These are phyloP conservation scores for Ameiurus melas DNA, from an alignment of 2,113 vertebrate genomes.

Conservation along the genomic window DNA sequence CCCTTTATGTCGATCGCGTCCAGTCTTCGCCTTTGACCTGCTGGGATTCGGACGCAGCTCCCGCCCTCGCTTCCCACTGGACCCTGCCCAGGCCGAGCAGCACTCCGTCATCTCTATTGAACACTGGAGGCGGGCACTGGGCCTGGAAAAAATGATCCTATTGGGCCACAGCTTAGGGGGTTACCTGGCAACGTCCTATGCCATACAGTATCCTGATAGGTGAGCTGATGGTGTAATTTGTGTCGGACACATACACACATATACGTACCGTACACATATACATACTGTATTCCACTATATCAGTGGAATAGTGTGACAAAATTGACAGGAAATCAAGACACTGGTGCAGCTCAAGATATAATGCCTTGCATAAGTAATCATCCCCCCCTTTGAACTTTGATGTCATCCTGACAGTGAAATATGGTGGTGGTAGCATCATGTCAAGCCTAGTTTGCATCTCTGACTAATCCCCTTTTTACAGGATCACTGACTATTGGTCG, in stretches of 20 bases:
- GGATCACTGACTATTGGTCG: no score
- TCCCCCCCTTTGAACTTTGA: neutral
- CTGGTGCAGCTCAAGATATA: neutral
- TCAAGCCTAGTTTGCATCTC: neutral
- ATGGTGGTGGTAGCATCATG: neutral
- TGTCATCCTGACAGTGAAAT: neutral
- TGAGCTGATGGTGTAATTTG: conserved; percentile 52
- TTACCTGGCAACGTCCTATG: conserved; percentile 80
- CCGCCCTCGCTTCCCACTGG: conserved; percentile 76
- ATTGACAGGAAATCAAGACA: neutral
- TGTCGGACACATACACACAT: neutral
- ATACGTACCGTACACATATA: neutral
- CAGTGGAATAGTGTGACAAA: neutral
- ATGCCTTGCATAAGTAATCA: neutral
- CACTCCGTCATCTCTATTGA: conserved; percentile 83
- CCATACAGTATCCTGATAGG: conserved; percentile 83
- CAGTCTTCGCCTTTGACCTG: conserved; percentile 81
- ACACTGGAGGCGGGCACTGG: conserved; percentile 78
- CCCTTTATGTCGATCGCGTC: conserved; percentile 71
- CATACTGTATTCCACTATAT: neutral
- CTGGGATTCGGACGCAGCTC: conserved; percentile 88
- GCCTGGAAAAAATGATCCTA: conserved; percentile 80
- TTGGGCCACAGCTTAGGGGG: conserved; percentile 82
- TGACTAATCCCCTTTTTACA: neutral
- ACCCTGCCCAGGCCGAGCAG: conserved; percentile 79